Base-by-base conservation (phyloP, 2,797 vertebrate species). In the Balearica regulorum region DNA sequence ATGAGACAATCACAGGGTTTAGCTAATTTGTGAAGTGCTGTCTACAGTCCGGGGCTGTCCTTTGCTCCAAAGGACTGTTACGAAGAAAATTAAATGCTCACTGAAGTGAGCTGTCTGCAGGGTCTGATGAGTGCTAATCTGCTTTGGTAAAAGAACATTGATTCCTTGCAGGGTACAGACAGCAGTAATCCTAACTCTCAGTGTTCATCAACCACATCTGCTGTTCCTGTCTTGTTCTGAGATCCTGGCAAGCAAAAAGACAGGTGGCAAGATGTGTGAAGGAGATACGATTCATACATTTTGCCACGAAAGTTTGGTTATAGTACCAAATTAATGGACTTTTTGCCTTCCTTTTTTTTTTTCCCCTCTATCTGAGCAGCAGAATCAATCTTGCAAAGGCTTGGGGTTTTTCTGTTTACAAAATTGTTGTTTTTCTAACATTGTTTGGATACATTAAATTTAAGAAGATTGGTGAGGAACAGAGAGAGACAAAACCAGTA, bases 401-500 rank as follows among this genome's bases (percentile, higher is more conserved):
- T 90, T 83, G 79, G 83, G 64, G 49, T 31, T 95, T 92, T 95
- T 54, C 53, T 39, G 25, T 92, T 97, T 84, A 93, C 62, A 91
- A 83, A 96, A 65, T 72, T 80, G 44, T 76, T 95, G 79, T 49
- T 22, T 95, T 96, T 94, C 66, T 76, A 80, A 55, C 68, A 26
- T 58, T 69, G 77, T 96, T 93, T 91, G 76, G 88, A 29, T 48
- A 79, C 48, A 77, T 91, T 83, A 96, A 94, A 94, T 96, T 94
- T 91, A 93, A 97, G 94, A 87, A 87, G 49, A 68, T 76, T 75
- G 54, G 57, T 94, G 81, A 93, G 83, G 87, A 94, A 95, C 77
- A 94, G 91, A 82, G 90, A 87, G 68, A 78, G 35, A 87, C 78
- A 96, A 96, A 95, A 91, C 71, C 89, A 94, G 8, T 93, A 96